Evolutionary conservation across 92 coral and sea anemone species (phyloP).

Genomic region (Micromussa lordhowensis): DNA sequence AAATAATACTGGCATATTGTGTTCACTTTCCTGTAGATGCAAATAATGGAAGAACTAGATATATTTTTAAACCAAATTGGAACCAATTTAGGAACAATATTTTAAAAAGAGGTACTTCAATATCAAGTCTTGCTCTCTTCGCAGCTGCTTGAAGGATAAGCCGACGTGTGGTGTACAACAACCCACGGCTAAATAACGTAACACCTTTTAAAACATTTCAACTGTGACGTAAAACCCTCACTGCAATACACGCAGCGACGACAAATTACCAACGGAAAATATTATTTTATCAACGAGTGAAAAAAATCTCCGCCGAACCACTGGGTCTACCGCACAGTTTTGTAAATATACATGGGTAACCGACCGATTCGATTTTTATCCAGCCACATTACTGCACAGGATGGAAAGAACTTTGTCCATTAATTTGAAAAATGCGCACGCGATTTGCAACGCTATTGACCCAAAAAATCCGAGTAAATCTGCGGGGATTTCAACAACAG

Average conservation of each 20-base stretch:
- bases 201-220: conserved; percentile 4
- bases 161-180: conserved; percentile 5
- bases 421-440: conserved; percentile 24
- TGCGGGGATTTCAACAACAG: neutral
- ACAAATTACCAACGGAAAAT: neutral
- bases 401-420: neutral
- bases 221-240: conserved; percentile 19
- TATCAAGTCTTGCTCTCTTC: neutral
- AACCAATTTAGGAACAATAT: neutral
- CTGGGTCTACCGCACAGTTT: conserved; percentile 34
- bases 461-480: neutral
- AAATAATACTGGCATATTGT: neutral
- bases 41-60: neutral
- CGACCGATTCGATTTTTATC: neutral
- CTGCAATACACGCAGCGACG: neutral
- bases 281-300: conserved; percentile 15
- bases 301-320: conserved; percentile 15
- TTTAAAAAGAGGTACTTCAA: neutral
- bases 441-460: neutral
- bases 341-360: neutral
- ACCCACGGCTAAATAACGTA: neutral
- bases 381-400: neutral
- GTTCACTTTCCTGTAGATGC: neutral
- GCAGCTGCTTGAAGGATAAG: neutral
- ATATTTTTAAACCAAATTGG: neutral